A percentile compares a stretch with the other conserved stretches of the same genome.
These are phyloP conservation scores for Pelochelys cantorii DNA, from an alignment of 2,797 vertebrate species.

Conservation along the genomic window DNA sequence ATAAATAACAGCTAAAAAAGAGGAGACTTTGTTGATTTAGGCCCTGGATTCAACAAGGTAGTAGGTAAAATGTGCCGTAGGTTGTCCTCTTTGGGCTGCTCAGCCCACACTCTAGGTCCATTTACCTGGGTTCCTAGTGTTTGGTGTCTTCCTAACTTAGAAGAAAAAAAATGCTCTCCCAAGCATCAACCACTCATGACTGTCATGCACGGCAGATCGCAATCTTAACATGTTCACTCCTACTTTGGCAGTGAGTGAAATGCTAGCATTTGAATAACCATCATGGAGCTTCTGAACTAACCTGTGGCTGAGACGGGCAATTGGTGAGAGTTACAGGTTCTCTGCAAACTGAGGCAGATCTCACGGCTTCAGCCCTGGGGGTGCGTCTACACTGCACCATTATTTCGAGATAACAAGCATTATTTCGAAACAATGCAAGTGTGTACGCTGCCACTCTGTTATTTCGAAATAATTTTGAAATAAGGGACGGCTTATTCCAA, in stretches of 20 bases:
- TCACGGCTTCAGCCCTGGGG: background rate
- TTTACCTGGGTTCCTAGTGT: background rate
- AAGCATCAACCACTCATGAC: background rate
- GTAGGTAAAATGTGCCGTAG: background rate
- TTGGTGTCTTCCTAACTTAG: background rate
- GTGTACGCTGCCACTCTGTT: too few species aligned
- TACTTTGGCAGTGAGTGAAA: background rate
- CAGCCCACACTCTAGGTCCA: background rate
- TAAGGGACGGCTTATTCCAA: too few species aligned
- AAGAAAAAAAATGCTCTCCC: rapidly evolving
- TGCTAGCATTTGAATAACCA: background rate
- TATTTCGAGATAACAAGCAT: too few species aligned
- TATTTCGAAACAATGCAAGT: too few species aligned
- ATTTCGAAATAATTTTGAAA: too few species aligned
- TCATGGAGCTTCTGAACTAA: background rate
- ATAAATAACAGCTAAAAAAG: background rate
- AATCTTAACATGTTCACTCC: background rate
- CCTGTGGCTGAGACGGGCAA: background rate
- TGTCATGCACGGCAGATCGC: background rate
- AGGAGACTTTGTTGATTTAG: background rate
- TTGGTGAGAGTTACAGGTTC: background rate
- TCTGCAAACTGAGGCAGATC: background rate
- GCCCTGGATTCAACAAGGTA: background rate
- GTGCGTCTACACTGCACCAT: too few species aligned
- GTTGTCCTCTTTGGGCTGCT: background rate